A percentile compares a stretch with the other conserved stretches of the same genome.
Conservation (phyloP, 2,797 vertebrate species). For the Sebastes hubbsi region DNA sequence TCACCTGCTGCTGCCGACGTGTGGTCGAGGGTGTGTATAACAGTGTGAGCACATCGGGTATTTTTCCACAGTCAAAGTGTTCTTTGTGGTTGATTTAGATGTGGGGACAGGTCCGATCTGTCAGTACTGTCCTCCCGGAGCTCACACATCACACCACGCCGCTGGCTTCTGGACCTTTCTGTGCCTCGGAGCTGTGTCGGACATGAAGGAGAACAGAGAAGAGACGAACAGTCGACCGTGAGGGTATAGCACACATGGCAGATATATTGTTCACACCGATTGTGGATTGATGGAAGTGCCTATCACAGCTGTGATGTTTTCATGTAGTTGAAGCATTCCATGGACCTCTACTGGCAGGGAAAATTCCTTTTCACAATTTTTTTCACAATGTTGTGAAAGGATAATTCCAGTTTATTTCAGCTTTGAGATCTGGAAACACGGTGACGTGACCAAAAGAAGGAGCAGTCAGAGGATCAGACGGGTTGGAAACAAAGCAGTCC, state of each 20-base stretch:
- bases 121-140: conserved; percentile 1
- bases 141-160: background rate
- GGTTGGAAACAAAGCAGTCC: background rate
- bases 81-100: background rate
- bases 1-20: conserved; percentile 7
- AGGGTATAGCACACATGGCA: background rate
- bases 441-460: background rate
- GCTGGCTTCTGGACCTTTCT: background rate
- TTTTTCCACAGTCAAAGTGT: conserved; percentile 27
- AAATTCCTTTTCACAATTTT: background rate
- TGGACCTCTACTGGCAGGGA: background rate
- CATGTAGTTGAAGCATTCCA: conserved; percentile 6
- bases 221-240: background rate
- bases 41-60: conserved; percentile 17
- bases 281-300: conserved; percentile 44
- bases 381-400: background rate
- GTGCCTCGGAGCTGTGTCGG: conserved; percentile 5
- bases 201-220: background rate
- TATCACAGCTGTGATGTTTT: conserved; percentile 33
- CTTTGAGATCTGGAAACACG: background rate
- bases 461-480: background rate
- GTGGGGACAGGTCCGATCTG: background rate
- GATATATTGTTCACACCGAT: conserved; percentile 2
- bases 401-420: background rate
- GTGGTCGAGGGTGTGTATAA: background rate